Evolutionary conservation across 1,140 invertebrate genomes (phyloP).

Genomic region (Lepidurus packardi): DNA sequence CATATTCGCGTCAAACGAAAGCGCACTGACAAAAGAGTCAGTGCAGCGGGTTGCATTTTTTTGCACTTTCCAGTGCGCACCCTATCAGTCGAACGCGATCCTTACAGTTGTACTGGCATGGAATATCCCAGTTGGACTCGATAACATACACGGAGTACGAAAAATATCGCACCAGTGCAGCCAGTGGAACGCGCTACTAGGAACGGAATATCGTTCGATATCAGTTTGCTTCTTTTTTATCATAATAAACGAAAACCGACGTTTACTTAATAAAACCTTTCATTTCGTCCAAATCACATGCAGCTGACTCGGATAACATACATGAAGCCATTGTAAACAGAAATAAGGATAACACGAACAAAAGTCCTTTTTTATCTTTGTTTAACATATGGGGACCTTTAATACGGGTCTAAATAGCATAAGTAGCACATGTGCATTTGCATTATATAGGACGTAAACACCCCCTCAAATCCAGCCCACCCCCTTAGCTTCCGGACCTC

Average conservation of each 20-base stretch:
- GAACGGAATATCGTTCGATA: no score
- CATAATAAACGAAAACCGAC: background rate
- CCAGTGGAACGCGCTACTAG: no score
- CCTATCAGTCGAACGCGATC: no score
- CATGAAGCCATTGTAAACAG: background rate
- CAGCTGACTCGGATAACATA: constrained; percentile 4
- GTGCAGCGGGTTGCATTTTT: no score
- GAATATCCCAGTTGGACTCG: background rate
- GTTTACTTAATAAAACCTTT: background rate
- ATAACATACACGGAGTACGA: background rate
- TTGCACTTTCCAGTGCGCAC: no score
- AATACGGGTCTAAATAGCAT: background rate
- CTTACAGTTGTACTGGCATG: background rate
- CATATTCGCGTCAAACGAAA: no score
- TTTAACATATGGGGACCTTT: background rate
- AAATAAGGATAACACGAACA: no score
- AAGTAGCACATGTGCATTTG: background rate
- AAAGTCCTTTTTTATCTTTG: background rate
- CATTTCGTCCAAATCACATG: constrained; percentile 15
- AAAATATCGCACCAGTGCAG: no score
- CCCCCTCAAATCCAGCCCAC: background rate
- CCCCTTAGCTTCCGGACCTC: background rate
- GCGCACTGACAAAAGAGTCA: no score
- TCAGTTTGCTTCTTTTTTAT: background rate
- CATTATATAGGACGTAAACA: background rate